Base-by-base conservation (phyloP, 53 echinoderm and acorn worm species). In the Crossaster papposus region DNA sequence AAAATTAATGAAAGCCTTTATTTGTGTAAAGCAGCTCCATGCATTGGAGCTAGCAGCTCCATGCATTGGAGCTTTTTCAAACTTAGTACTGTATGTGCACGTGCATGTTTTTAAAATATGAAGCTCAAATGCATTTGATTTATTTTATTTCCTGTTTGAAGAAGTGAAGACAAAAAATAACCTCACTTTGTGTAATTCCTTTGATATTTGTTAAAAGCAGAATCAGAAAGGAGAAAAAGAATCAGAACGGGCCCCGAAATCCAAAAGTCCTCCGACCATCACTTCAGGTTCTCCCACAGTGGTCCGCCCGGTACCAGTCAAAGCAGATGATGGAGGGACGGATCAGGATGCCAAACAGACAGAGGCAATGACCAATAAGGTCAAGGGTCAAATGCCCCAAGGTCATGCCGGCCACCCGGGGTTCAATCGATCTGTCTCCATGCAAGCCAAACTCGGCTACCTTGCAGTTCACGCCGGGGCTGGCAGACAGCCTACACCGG, bases 231-330 rank as follows among this genome's bases (percentile, higher is more conserved):
- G 79, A 18, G 91, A 55, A 23, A 83, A 78, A 20, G 83, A 77
- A 32, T 54, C 78, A 2, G 86, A 32, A 10, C 83, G 91, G 24
- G 38, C 89, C 31, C 85, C 79, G 31, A 90, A 84, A 51, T 24
- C 86, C 18, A 81, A 79, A 12, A 83, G 91, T 37, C 78, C 89
- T 31, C 73, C 85, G 30, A 80, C 35, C 35, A 80, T 90, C 13
- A 78, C 82, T 18, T 78, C 90, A 8, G 91, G 87, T 14, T 89
- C 80, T 0, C 83, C 85, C 18, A 86, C 81, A 1, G 90, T 94
- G 38, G 72, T 94, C 34, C 91, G 93, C 36, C 96, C 96, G 1
- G 91, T 96, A 53, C 94, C 94, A 1, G 89, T 94, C 85, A 96
- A 92, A 79, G 89, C 82, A 64, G 91, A 93, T 15, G 88, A 91